phyloP scores from a whole-genome alignment of 2,888 invertebrate genomes.

The Agrotis clavis region DNA sequence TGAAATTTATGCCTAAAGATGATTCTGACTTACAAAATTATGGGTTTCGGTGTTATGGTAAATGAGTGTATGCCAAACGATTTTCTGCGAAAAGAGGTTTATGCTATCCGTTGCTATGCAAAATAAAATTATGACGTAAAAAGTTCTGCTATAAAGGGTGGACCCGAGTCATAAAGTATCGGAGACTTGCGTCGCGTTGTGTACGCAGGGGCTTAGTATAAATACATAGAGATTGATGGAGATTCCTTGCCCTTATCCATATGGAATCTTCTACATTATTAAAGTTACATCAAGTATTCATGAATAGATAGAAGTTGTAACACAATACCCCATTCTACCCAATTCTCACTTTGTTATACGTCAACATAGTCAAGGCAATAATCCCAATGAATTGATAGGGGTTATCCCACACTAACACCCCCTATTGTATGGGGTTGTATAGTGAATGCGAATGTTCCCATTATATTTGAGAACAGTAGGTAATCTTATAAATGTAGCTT shows the following conservation, averaged over 20 bases:
- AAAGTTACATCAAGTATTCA: conserved; percentile 16
- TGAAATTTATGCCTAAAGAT: no score
- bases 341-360: conserved; percentile 23
- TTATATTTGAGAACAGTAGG: conserved; percentile 27
- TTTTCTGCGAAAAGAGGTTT: no score
- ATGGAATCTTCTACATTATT: neutral
- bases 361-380: conserved; percentile 34
- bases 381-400: conserved; percentile 59
- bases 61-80: no score
- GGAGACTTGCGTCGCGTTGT: no score
- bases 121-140: no score
- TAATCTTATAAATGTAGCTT: conserved; percentile 23
- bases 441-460: conserved; percentile 44
- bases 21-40: no score
- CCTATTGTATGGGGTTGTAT: conserved; percentile 40
- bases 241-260: neutral
- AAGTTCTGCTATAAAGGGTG: no score
- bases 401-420: conserved; percentile 55
- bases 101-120: no score
- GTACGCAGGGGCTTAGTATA: no score
- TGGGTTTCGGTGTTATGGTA: no score
- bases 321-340: conserved; percentile 21
- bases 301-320: neutral
- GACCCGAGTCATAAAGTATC: no score
- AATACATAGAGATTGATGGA: no score